Evolutionary conservation across 1,140 invertebrate genomes (phyloP).

Genomic region (Bombus pyrosoma): DNA sequence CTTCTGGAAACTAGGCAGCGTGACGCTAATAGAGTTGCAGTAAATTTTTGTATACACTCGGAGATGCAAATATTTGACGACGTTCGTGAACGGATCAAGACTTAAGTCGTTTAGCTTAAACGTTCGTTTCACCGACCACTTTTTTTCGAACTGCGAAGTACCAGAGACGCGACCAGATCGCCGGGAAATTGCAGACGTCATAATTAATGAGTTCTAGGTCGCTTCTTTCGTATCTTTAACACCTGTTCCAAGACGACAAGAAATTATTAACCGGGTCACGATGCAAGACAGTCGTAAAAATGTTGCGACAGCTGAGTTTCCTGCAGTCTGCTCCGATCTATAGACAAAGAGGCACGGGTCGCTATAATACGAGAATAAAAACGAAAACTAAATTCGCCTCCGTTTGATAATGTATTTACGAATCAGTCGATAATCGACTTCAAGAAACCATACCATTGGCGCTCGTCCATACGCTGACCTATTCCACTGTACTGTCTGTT

Average conservation of each 20-base stretch:
- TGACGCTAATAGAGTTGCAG: background rate
- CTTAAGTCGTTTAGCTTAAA: background rate
- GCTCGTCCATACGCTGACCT: background rate
- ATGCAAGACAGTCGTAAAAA: background rate
- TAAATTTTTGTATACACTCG: background rate
- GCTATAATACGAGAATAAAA: no score
- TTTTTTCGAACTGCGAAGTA: no score
- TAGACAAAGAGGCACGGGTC: no score
- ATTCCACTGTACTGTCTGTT: background rate
- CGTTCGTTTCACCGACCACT: background rate
- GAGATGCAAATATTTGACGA: background rate
- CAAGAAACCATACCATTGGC: background rate
- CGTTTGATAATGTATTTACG: background rate
- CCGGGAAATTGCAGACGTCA: background rate
- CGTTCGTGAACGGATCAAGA: background rate
- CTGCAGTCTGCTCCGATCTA: no score
- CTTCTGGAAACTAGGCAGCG: background rate
- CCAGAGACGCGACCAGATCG: background rate
- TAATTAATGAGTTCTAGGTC: conserved; percentile 7
- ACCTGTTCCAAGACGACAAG: background rate
- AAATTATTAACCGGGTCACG: background rate
- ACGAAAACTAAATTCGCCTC: background rate
- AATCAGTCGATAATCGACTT: background rate
- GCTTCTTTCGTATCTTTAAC: background rate
- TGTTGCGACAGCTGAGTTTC: background rate